These are phyloP conservation scores for Ancistrus triradiatus DNA, from an alignment of 2,113 vertebrate species.

Conservation along the genomic window DNA sequence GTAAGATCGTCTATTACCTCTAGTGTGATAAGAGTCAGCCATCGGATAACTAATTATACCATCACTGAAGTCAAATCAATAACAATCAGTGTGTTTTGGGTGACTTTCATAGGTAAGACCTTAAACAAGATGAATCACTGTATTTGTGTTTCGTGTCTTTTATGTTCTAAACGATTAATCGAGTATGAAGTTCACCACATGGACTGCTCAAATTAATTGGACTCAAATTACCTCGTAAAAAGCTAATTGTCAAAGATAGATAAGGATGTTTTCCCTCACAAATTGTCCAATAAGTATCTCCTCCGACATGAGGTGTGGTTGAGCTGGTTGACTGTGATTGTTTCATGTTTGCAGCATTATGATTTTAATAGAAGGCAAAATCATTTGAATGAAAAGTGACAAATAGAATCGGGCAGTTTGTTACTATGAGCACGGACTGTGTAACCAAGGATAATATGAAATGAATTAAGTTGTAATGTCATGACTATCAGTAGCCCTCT, in stretches of 20 bases:
- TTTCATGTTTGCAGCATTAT: conserved; percentile 42
- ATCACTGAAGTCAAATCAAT: conserved; percentile 20
- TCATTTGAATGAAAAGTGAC: conserved; percentile 28
- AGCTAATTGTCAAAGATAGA: conserved; percentile 8
- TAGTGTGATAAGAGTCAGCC: conserved; percentile 48
- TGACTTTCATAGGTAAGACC: conserved; percentile 1
- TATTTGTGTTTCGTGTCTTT: conserved; percentile 13
- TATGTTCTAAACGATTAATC: background rate
- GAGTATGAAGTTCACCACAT: conserved; percentile 7
- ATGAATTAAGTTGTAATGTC: conserved; percentile 15
- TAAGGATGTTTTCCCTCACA: conserved; percentile 16
- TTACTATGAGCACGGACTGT: conserved; percentile 18
- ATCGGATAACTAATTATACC: conserved; percentile 10
- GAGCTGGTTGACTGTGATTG: conserved; percentile 19
- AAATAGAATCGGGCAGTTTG: conserved; percentile 23
- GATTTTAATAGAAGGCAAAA: too few relatives aligned
- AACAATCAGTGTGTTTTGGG: conserved; percentile 16
- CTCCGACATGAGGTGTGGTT: conserved; percentile 28
- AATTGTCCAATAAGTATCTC: conserved; percentile 23
- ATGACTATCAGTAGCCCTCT: conserved; percentile 33
- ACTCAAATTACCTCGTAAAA: conserved; percentile 16
- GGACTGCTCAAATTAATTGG: conserved; percentile 13
- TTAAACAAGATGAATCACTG: conserved; percentile 24
- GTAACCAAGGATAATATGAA: conserved; percentile 3
- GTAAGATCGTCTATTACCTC: conserved; percentile 47